A percentile compares a stretch with the other conserved stretches of the same genome.
These are phyloP conservation scores for Tetramorium simillimum DNA, from an alignment of 1,140 invertebrate genomes.

Conservation along the genomic window DNA sequence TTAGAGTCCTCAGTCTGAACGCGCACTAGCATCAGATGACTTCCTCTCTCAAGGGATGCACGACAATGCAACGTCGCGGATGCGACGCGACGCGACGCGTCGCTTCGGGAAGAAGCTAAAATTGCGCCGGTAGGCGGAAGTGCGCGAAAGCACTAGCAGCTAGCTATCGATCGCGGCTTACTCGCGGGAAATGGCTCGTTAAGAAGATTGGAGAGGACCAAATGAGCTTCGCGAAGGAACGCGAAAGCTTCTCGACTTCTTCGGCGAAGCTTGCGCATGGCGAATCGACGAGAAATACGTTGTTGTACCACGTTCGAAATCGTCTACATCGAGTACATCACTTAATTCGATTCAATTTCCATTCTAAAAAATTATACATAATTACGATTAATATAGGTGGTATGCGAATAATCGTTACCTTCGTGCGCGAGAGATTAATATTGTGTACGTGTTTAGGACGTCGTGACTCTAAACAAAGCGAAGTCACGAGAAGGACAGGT, in stretches of 20 bases:
- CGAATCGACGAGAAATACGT: slow-evolving; percentile 19
- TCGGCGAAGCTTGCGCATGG: neutral
- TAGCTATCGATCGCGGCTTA: slow-evolving; percentile 51
- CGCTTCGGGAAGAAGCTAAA: slow-evolving; percentile 11
- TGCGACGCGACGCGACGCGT: slow-evolving; percentile 3
- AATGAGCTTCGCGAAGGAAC: slow-evolving; percentile 37
- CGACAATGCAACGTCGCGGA: slow-evolving; percentile 29
- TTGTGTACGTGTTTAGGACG: no score
- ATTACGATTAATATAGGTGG: neutral
- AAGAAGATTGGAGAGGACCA: slow-evolving; percentile 46
- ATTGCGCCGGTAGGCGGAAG: slow-evolving; percentile 44
- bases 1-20: slow-evolving; percentile 28
- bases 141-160: slow-evolving; percentile 19
- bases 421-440: no score
- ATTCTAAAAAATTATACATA: neutral
- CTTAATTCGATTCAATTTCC: neutral
- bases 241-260: slow-evolving; percentile 24
- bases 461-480: no score
- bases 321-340: neutral
- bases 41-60: slow-evolving; percentile 19
- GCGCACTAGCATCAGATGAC: slow-evolving; percentile 38
- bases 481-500: no score
- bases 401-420: no score
- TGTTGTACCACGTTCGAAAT: neutral
- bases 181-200: slow-evolving; percentile 47